Evolutionary conservation across 2,797 vertebrate species (phyloP).

Genomic region (Epinephelus coioides): DNA sequence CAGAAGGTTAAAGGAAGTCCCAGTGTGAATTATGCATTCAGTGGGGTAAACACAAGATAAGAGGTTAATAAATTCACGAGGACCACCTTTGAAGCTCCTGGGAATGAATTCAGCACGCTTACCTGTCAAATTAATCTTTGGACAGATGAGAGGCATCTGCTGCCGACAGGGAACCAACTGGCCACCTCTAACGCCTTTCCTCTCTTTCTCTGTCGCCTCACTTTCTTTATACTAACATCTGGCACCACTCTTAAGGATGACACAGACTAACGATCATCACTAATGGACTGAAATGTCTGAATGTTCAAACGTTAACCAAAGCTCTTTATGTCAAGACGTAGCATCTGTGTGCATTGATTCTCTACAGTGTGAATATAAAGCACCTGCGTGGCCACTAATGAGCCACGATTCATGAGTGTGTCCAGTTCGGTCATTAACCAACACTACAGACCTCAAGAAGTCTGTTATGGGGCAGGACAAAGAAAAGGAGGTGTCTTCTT

Average conservation of each 20-base stretch:
- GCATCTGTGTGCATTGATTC: slow-evolving; percentile 56
- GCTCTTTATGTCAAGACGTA: slow-evolving; percentile 26
- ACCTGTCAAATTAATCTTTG: slow-evolving; percentile 71
- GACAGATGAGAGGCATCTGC: slow-evolving; percentile 71
- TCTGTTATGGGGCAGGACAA: slow-evolving; percentile 36
- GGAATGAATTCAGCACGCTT: slow-evolving; percentile 50
- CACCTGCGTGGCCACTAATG: slow-evolving; percentile 51
- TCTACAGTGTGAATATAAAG: slow-evolving; percentile 51
- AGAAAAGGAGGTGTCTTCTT: slow-evolving; percentile 57
- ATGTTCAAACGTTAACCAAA: slow-evolving; percentile 62
- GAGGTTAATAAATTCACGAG: slow-evolving; percentile 62
- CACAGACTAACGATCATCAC: slow-evolving; percentile 41
- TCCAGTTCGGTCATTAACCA: slow-evolving; percentile 59
- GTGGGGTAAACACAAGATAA: slow-evolving; percentile 71
- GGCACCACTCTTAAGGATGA: slow-evolving; percentile 35
- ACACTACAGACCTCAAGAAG: slow-evolving; percentile 45
- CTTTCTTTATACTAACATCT: slow-evolving; percentile 69
- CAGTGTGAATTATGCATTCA: slow-evolving; percentile 64
- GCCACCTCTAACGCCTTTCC: slow-evolving; percentile 13
- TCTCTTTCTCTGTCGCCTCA: slow-evolving; percentile 41
- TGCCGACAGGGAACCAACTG: slow-evolving; percentile 48
- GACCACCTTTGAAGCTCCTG: slow-evolving; percentile 66
- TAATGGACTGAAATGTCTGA: slow-evolving; percentile 46
- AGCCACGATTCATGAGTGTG: slow-evolving; percentile 57
- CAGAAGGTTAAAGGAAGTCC: slow-evolving; percentile 60